Base-by-base conservation (phyloP, 2,113 vertebrate genomes). In the Myotis brandtii region DNA sequence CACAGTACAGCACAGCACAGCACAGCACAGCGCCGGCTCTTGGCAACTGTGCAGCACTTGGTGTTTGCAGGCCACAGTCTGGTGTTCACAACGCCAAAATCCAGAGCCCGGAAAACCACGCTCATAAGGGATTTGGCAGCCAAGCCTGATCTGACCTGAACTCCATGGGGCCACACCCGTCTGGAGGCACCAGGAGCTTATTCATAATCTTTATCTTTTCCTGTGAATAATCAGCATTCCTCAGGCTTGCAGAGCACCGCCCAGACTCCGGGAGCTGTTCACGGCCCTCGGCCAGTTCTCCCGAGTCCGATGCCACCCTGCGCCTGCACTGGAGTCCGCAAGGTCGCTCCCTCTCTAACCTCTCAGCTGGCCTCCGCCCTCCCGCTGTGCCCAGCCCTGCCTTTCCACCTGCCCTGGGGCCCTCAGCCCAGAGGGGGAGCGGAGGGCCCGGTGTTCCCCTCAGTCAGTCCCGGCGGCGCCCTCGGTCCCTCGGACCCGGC, bases 11-110 rank as follows among this genome's bases (percentile, higher is more conserved):
- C n/a, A n/a, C n/a, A n/a, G n/a, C n/a, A n/a, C n/a, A n/a, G n/a
- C n/a, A n/a, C n/a, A n/a, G 16, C 73, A 6, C 3, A 6, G 30
- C 8, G 2, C 79, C 32, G 18, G 27, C 73, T 84, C 64, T 3
- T 0, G 1, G 66, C 54, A 12, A 6, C 1, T 0, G 6, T 2
- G 34, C 64, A 1, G 0, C 6, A 7, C n/a, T 13, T 27, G 40
- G n/a, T 7, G 21, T 76, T 62, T 32, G 13, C 66, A 66, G 59
- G 72, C 66, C 30, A 12, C 40, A 34, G 1, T 27, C 62, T 69
- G 14, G 8, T 2, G 4, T 2, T 54, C 43, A 43, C 11, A 23
- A 3, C 43, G 1, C 46, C 16, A 32, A 34, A 67, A 67, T 37
- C 69, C 90, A 52, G 8, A 69, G 32, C 34, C 20, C 9, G 0